Percentiles rank a stretch among this genome's conserved stretches.
These are phyloP conservation scores for Psilanteris sp. DNA, from an alignment of 1,140 invertebrate genomes.

Conservation along the genomic window DNA sequence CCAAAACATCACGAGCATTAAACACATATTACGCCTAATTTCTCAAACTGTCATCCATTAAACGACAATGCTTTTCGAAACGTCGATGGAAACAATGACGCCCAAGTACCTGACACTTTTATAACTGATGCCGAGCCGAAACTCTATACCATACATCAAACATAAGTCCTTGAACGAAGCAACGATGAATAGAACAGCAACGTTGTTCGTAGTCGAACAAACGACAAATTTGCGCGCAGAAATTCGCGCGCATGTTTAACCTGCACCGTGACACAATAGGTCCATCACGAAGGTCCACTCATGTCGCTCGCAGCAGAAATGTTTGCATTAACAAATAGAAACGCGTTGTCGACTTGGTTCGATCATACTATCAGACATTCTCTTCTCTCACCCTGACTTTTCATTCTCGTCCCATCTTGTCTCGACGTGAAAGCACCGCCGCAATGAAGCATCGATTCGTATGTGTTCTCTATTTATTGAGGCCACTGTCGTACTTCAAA, in stretches of 20 bases:
- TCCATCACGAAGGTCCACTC: conserved; percentile 65
- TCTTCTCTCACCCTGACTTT: conserved; percentile 38
- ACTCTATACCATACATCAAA: conserved; percentile 30
- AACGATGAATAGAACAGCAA: conserved; percentile 34
- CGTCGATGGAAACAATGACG: conserved; percentile 20
- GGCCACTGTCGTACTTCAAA: conserved; percentile 25
- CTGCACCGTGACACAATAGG: conserved; percentile 69
- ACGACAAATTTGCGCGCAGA: conserved; percentile 41
- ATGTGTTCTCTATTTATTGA: conserved; percentile 50
- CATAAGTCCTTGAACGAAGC: conserved; percentile 31
- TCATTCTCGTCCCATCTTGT: conserved; percentile 35
- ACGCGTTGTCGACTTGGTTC: conserved; percentile 45
- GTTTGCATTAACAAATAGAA: conserved; percentile 72
- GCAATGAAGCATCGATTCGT: conserved; percentile 68
- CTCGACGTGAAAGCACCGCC: conserved; percentile 69
- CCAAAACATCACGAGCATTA: neutral
- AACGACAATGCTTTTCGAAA: neutral
- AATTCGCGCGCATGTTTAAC: conserved; percentile 60
- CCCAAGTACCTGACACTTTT: conserved; percentile 12
- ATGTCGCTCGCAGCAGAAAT: conserved; percentile 68
- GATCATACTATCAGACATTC: conserved; percentile 45
- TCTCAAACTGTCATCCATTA: neutral
- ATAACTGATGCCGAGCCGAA: conserved; percentile 1
- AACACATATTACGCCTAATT: conserved; percentile 3
- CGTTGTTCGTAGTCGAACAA: conserved; percentile 34